Base-by-base conservation (phyloP, 2,888 invertebrate genomes). In the Halictus ligatus region DNA sequence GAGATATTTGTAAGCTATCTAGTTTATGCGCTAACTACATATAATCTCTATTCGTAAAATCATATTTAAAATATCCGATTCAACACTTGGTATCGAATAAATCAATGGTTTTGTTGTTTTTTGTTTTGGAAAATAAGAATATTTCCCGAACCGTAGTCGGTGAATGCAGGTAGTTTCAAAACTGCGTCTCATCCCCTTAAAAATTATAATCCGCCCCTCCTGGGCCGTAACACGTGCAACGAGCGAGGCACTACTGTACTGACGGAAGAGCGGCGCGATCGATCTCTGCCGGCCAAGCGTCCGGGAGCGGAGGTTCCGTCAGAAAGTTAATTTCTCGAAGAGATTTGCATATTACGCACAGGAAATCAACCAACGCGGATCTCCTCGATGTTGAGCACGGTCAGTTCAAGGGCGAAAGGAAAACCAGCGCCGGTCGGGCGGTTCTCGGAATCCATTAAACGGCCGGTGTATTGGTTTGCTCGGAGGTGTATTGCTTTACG, bases 391-490 rank as follows among this genome's bases (percentile, higher is more conserved):
- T 58, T 18, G 64, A 35, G 78, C 54, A 71, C 71, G 69, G 25
- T 67, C 54, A 46, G 21, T 46, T 50, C 29, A 29, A 21, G n/a
- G 50, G 8, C 58, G 15, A n/a, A 64, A 48, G 64, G 74, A 75
- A 78, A 76, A 78, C 1, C 75, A 13, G 1, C 40, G 18, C 8
- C 21, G 6, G 6, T 40, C 25, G 13, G 35, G 21, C 46, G 75
- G n/a, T 84, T 84, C 78, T 40, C 29, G 50, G 78, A 79, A 79
- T 84, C 78, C 75, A 78, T 84, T 73, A 84, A 58, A 46, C n/a
- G 69, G 69, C 40, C 29, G 48, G 25, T 67, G 46, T 35, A 35
- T 35, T 35, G 35, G 35, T 35, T 35, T 1, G 3, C 29, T 60
- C 50, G 50, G 35, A 40, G 54, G 35, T 76, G 58, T 76, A 74